Base-by-base conservation (phyloP, 1,140 invertebrate genomes). In the Cardiocondyla obscurior region DNA sequence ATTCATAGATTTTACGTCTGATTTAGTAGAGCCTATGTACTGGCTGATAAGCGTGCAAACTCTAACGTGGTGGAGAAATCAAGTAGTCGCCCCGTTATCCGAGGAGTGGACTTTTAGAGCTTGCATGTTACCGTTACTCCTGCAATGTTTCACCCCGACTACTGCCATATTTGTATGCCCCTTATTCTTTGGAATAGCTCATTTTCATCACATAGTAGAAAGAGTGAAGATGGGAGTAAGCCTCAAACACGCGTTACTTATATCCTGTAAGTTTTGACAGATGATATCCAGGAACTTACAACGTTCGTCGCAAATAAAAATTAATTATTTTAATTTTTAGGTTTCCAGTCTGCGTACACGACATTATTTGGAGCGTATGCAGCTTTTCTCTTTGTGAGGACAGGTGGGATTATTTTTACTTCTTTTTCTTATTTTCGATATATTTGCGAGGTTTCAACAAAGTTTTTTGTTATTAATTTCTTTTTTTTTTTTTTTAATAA, bases 71-170 rank as follows among this genome's bases (percentile, higher is more conserved):
- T 95, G 98, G 86, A 95, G 98, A 85, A 98, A 98, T 92, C 96
- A 98, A 92, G 93, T 99, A 44, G 97, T 99, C 86, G 98, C 98
- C 12, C 98, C 98, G 12, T 91, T 99, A 36, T 98, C 98, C 79
- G 98, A 99, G 94, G 98, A 99, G 93, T 98, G 98, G 94, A 98
- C 98, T 4, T 99, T 98, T 92, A 95, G 98, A 86, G 98, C 98
- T 0, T 99, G 98, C 91, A 99, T 99, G 97, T 94, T 99, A 91
- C 98, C 98, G 30, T 92, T 99, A 19, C 94, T 99, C 12, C 92
- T 99, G 77, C 97, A 98, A 90, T 97, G 96, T 92, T 96, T 98
- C 87, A 93, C 95, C n/a, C 96, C 96, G 3, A 92, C 95, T 5
- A 96, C 94, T 72, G 96, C 97, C 7, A 96, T 99, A 57, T 97